Evolutionary conservation across 1,140 invertebrate genomes (phyloP).

Genomic region (Scaptomyza montana): DNA sequence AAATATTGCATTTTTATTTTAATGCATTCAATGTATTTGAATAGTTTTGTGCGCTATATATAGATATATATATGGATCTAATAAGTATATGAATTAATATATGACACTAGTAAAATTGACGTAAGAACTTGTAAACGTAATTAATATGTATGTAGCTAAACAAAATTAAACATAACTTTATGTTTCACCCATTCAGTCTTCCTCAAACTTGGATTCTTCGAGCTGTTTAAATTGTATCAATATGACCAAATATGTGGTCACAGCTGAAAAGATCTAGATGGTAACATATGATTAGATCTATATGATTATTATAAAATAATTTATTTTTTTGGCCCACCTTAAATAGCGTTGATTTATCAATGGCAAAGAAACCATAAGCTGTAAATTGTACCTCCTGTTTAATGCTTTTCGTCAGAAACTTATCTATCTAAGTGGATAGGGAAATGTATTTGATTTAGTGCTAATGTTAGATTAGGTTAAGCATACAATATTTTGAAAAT

Average conservation of each 20-base stretch:
- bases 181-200: slow-evolving; percentile 27
- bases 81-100: slow-evolving; percentile 28
- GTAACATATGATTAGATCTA: neutral
- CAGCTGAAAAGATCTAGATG: slow-evolving; percentile 78
- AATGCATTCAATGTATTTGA: slow-evolving; percentile 14
- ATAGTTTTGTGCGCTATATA: slow-evolving; percentile 25
- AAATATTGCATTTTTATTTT: slow-evolving; percentile 32
- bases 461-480: too few relatives aligned
- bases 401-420: slow-evolving; percentile 81
- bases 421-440: slow-evolving; percentile 66
- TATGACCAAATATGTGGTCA: slow-evolving; percentile 80
- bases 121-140: slow-evolving; percentile 67
- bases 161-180: slow-evolving; percentile 28
- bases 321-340: slow-evolving; percentile 49
- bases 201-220: slow-evolving; percentile 75
- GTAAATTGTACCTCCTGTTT: slow-evolving; percentile 82
- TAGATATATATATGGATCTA: slow-evolving; percentile 11
- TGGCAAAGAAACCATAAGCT: slow-evolving; percentile 81
- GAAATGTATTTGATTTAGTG: neutral
- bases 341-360: slow-evolving; percentile 80
- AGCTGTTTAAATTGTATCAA: slow-evolving; percentile 82
- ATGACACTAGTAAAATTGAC: slow-evolving; percentile 66
- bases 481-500: slow-evolving; percentile 78
- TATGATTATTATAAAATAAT: neutral
- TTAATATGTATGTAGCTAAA: slow-evolving; percentile 52